phyloP scores from a whole-genome alignment of 2,888 invertebrate species.

The Hypomecis punctinalis region DNA sequence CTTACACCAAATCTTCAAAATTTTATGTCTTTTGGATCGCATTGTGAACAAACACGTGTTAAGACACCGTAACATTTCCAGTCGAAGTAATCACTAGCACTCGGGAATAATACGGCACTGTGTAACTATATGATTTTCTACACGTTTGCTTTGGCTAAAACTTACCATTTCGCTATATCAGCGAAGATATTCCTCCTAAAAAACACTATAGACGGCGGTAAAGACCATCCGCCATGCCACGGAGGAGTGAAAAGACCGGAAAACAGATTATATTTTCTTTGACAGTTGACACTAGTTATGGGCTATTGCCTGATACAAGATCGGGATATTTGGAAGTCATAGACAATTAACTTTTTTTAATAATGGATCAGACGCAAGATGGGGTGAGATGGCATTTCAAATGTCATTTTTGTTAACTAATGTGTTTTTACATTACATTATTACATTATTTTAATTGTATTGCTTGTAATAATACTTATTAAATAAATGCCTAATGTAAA shows the following conservation, averaged over 20 bases:
- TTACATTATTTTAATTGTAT: no score
- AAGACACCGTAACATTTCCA: constrained; percentile 36
- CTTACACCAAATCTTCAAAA: constrained; percentile 30
- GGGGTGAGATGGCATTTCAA: not conserved
- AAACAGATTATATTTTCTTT: constrained; percentile 59
- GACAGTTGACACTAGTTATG: constrained; percentile 56
- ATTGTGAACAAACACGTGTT: constrained; percentile 44
- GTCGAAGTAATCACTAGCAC: constrained; percentile 56
- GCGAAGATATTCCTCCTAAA: constrained; percentile 79
- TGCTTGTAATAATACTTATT: no score
- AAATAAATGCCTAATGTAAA: no score
- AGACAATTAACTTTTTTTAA: constrained; percentile 3
- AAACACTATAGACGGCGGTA: constrained; percentile 77
- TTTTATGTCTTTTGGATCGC: constrained; percentile 22
- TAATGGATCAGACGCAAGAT: not conserved
- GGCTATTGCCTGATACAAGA: constrained; percentile 66
- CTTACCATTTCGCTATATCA: constrained; percentile 82
- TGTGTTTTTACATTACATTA: no score
- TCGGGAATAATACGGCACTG: constrained; percentile 50
- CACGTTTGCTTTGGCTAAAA: constrained; percentile 53
- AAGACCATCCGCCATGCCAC: constrained; percentile 85
- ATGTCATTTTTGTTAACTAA: no score
- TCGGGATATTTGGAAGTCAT: not conserved
- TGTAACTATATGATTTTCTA: constrained; percentile 32
- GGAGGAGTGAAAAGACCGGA: constrained; percentile 84